Base-by-base conservation (phyloP, 2,888 invertebrate species). In the Chymomyza caudatula region DNA sequence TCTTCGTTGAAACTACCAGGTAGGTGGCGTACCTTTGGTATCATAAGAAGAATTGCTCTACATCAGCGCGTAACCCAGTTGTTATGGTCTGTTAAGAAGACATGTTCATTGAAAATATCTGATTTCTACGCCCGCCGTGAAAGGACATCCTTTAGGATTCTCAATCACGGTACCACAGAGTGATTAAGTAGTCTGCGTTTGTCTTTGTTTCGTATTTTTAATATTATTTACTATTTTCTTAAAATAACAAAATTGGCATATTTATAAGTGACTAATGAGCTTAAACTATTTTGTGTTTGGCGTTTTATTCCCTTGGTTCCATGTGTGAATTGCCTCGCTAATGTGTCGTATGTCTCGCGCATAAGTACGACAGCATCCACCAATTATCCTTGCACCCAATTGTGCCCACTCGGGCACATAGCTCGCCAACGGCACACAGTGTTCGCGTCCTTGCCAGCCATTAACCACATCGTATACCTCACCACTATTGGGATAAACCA, bases 401-500 rank as follows among this genome's bases (percentile, higher is more conserved):
- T 94, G 92, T 60, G 96, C 89, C 98, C 98, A 98, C 80, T 94
- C 94, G 19, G 93, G 92, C 6, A 97, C 93, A 87, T 94, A 95
- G 20, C 92, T 92, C 69, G 94, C 94, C 0, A 97, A 92, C 1
- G 94, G 92, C 72, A 94, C 93, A 87, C 93, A 94, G 86, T 93
- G 93, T 76, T 94, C 94, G 59, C 93, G 92, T 71, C 94, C 94
- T 74, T 93, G 93, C 95, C 95, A 95, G 55, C 90, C 91, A 5
- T 73, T 81, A 25, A 72, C 67, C 8, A 88, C 87, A 65, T 88
- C 85, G 55, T 89, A 89, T 0, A 88, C 76, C 67, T 90, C 91
- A 0, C 98, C 98, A 83, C 96, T 97, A 89, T 98, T 98, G 3
- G 98, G 97, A 91, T 98, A 98, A 23, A 95, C 96, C 64, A 98